Conservation (phyloP, 2,888 invertebrate genomes). For the Spicauda simplicius region DNA sequence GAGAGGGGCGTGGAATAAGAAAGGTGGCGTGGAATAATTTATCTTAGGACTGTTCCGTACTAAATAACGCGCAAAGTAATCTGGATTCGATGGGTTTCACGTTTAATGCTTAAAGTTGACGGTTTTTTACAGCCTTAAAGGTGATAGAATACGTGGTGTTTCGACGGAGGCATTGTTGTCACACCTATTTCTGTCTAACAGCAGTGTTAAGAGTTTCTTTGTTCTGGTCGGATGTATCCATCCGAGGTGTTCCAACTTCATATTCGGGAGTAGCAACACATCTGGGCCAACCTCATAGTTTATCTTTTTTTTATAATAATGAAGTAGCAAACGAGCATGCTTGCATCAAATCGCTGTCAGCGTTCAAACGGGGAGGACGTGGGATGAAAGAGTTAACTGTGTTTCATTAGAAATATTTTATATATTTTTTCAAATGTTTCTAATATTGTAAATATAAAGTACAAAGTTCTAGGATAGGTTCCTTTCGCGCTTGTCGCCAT, state of each 20-base stretch:
- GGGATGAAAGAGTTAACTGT: constrained; percentile 61
- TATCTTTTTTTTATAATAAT: too few relatives aligned
- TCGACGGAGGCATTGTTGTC: too few relatives aligned
- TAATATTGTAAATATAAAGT: constrained; percentile 77
- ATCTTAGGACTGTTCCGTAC: constrained; percentile 20
- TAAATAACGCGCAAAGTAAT: constrained; percentile 14
- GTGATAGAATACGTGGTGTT: too few relatives aligned
- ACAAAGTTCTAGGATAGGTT: constrained; percentile 82
- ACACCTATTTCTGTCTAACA: too few relatives aligned
- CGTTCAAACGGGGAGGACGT: constrained; percentile 78
- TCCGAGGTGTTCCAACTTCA: too few relatives aligned
- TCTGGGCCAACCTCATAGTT: too few relatives aligned
- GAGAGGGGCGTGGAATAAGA: constrained; percentile 19
- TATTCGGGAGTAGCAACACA: too few relatives aligned
- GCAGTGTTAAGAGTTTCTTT: too few relatives aligned
- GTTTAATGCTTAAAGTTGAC: not conserved
- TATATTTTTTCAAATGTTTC: constrained; percentile 78
- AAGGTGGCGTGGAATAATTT: constrained; percentile 32
- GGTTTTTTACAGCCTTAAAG: too few relatives aligned
- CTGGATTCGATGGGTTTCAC: not conserved
- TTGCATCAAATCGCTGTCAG: constrained; percentile 75
- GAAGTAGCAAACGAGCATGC: too few relatives aligned
- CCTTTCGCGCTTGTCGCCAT: constrained; percentile 76
- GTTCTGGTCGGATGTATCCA: too few relatives aligned
- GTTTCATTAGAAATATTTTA: constrained; percentile 66